phyloP scores from a whole-genome alignment of 2,888 invertebrate species.

The Carterocephalus palaemon region DNA sequence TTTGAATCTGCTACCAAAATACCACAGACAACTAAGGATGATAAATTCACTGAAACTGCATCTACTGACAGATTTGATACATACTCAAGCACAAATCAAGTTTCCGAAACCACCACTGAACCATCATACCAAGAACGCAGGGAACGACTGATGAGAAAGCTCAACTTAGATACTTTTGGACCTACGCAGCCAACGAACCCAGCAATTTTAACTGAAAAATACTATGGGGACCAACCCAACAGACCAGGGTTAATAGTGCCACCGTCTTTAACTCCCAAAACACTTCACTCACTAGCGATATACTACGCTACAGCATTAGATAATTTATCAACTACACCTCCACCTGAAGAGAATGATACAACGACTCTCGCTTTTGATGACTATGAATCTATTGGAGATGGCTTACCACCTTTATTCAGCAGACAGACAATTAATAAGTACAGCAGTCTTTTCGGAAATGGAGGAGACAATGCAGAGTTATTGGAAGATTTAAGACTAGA shows the following conservation, averaged over 20 bases:
- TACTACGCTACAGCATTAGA: conserved; percentile 87
- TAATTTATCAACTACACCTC: conserved; percentile 67
- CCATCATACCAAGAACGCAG: conserved; percentile 81
- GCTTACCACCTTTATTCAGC: conserved; percentile 81
- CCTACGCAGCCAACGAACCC: conserved; percentile 64
- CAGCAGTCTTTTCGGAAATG: conserved; percentile 61
- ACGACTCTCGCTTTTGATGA: conserved; percentile 55
- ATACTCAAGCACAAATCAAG: conserved; percentile 44
- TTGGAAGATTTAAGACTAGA: conserved; percentile 65
- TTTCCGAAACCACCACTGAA: conserved; percentile 50
- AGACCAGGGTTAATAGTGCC: conserved; percentile 84
- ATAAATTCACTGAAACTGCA: conserved; percentile 44
- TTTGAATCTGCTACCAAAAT: conserved; percentile 69
- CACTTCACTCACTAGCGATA: conserved; percentile 86
- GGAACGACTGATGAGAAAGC: conserved; percentile 83
- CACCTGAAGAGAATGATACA: conserved; percentile 54
- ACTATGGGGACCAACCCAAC: conserved; percentile 61
- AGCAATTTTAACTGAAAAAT: conserved; percentile 66
- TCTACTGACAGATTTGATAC: conserved; percentile 51
- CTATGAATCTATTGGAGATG: conserved; percentile 65
- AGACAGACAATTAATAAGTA: conserved; percentile 83
- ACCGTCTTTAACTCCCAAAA: conserved; percentile 86
- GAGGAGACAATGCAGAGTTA: conserved; percentile 53
- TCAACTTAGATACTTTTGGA: conserved; percentile 76
- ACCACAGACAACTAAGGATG: conserved; percentile 53